These are phyloP conservation scores for Anorthoa munda DNA, from an alignment of 2,888 invertebrate species.

Conservation along the genomic window DNA sequence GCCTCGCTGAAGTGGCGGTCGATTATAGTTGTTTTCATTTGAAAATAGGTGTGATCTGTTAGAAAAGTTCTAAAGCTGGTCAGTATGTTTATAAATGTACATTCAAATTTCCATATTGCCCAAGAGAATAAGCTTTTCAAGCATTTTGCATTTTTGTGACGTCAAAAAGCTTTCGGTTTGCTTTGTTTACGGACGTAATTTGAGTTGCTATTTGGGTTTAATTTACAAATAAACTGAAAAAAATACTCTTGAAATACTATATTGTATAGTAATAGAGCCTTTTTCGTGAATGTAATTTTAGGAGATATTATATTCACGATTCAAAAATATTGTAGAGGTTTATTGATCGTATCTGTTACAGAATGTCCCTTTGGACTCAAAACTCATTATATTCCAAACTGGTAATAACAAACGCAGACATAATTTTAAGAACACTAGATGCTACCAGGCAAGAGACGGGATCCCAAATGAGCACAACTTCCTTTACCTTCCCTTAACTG, in stretches of 20 bases:
- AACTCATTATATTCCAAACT: background rate
- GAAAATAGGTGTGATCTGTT: constrained; percentile 33
- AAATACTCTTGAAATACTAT: constrained; percentile 4
- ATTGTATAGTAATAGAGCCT: constrained; percentile 28
- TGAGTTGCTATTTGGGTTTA: background rate
- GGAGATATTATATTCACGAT: constrained; percentile 1
- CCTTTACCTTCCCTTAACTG: constrained; percentile 5
- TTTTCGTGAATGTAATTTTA: constrained; percentile 4
- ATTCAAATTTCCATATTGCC: background rate
- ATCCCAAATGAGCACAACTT: background rate
- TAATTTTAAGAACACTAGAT: background rate
- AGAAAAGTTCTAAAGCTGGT: background rate
- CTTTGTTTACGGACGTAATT: background rate
- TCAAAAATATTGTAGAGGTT: background rate
- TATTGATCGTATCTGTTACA: constrained; percentile 3
- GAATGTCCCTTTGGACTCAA: background rate
- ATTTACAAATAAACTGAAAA: too few relatives aligned
- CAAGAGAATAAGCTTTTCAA: background rate
- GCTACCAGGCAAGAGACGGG: background rate
- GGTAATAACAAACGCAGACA: background rate
- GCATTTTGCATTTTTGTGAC: background rate
- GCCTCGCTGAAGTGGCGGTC: constrained; percentile 33
- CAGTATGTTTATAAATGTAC: too few relatives aligned
- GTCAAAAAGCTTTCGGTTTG: background rate
- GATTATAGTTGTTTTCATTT: constrained; percentile 41